Evolutionary conservation across 1,140 invertebrate genomes (phyloP), one percentile per base, ranked within the genome.

Genomic region (Drosophila burlai): DNA sequence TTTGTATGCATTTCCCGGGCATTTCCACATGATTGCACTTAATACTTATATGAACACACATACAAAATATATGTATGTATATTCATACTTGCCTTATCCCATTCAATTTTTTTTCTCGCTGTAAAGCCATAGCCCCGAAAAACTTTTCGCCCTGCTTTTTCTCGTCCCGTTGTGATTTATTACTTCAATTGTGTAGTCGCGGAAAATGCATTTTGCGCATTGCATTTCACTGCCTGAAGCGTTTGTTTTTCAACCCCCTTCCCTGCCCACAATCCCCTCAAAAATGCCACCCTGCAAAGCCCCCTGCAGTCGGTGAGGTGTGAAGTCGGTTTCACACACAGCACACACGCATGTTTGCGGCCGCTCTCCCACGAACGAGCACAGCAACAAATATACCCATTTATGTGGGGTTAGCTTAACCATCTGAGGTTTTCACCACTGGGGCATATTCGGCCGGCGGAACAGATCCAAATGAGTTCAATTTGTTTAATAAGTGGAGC

Each of bases 121-220:
- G 34, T 36, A 16, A 31, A 71, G 45, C 29, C 21, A 43, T 38
- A 60, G 54, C 57, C 49, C 80, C 45, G 74, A 87, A 87, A 82
- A 81, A 54, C 38, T 69, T 15, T 61, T 11, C 52, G 34, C 26
- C 65, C 66, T 47, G 11, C 26, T 36, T 67, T 31, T 47, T 42
- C 69, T 50, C 42, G 34, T 34, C 29, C 34, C 31, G 16, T 43
- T 50, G 81, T 89, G 84, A 89, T 89, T 89, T 89, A 89, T 89
- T 89, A 89, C 81, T 89, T 90, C 84, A 87, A 87, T 87, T 87
- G 84, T 87, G 81, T 87, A 89, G 84, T 87, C 81, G 84, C 85
- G 84, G 81, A 83, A 87, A 87, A 87, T 87, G 84, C 84, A 87
- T 87, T 87, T 86, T 89, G 84, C 84, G 84, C 83, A 89, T 89